Base-by-base conservation (phyloP, 2,888 invertebrate species). In the Hirtodrosophila duncani region DNA sequence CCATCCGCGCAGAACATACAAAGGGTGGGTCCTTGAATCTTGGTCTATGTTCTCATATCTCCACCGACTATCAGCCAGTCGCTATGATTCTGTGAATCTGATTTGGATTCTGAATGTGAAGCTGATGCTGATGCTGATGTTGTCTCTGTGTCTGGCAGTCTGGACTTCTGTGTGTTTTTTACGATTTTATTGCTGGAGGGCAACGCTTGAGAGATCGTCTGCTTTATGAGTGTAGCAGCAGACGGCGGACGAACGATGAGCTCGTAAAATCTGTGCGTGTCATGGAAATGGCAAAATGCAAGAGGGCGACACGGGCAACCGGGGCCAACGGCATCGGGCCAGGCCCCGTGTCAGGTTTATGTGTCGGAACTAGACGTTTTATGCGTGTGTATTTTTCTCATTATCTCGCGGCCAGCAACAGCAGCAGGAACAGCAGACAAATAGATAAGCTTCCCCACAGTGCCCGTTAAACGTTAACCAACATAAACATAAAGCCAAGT, bases 321-420 rank as follows among this genome's bases (percentile, higher is more conserved):
- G 9, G 2, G 26, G 26, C 3, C 23, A 38, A 17, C 14, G 18
- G 20, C 6, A 11, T 11, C 8, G 10, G 18, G 37, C 7, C 18
- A 8, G 8, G 9, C 23, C 29, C 13, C 55, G 34, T 30, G 10
- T 24, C 55, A 64, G 61, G 60, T 75, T 72, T 72, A 72, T 75
- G 69, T 56, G 51, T 45, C 69, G 69, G 72, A 75, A 69, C 71
- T 72, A 71, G 72, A 75, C 72, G 55, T 65, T 75, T 75, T 71
- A 75, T 69, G 65, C 60, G 60, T 56, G 52, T 64, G 74, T 67
- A 71, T 74, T 72, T 69, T 74, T 72, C 75, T 69, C 72, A 74
- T 75, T 74, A 72, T 69, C 72, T 72, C 38, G 29, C 49, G 49
- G 46, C 34, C n/a, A 21, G 50, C n/a, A n/a, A n/a, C n/a, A n/a